Evolutionary conservation across 2,113 vertebrate genomes (phyloP), one percentile per base, ranked within the genome.

Genomic region (Azemiops feae): DNA sequence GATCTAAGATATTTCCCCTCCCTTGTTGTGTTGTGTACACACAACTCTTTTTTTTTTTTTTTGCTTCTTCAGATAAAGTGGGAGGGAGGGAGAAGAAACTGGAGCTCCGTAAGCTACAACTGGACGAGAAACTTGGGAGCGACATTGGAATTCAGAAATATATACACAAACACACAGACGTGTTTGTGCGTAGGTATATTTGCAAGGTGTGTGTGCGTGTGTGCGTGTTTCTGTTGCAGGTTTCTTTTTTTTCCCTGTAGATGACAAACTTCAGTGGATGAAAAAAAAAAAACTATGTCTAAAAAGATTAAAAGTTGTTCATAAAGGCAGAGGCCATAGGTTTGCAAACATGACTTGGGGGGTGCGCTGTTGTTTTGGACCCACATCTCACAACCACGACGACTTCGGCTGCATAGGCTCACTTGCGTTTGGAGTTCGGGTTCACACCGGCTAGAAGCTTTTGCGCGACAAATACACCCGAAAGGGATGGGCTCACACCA

Each of bases 201-300:
- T 47, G 45, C 45, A 47, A 47, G 45, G 45, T 47, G 45, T 47
- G 45, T 5, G 45, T 47, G 45, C 5, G 88, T 74, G 98, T 97
- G 97, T 98, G 97, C 98, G 98, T 98, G 97, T 98, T 98, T 98
- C 95, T 93, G 97, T 98, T 98, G 96, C 95, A 97, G 97, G 94
- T 97, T 14, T 7, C 47, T 9, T 47, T 14, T 11, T 14, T 6
- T 6, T 4, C 53, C 53, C 97, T 98, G 97, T 98, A 98, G 98
- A 98, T 97, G 97, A 98, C 97, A 94, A 95, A 96, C 93, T 97
- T 98, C 97, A 97, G 97, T 97, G 96, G 97, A 97, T 98, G 97
- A 98, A 98, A 34, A 97, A 97, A 97, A 47, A 98, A 98, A 34
- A 97, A 97, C 96, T 96, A 97, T 85, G 96, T 97, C 97, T 47